Percentiles rank a stretch among this genome's conserved stretches.
phyloP scores from a whole-genome alignment of 2,888 invertebrate species.

The Andrena trimmerana region DNA sequence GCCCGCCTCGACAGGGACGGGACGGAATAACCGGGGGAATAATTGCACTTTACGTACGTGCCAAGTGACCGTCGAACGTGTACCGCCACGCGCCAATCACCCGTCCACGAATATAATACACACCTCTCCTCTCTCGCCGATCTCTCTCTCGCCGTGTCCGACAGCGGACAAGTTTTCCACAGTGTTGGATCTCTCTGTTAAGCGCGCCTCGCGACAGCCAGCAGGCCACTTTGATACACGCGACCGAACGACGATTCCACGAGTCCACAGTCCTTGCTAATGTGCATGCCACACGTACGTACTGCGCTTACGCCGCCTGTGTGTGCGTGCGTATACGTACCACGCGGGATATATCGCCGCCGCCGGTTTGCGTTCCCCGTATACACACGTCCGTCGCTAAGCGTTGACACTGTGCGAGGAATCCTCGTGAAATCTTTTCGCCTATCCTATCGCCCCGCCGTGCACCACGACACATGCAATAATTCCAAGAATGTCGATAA shows the following conservation, averaged over 20 bases:
- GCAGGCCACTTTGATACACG: constrained; percentile 52
- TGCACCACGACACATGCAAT: constrained; percentile 21
- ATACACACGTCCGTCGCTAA: constrained; percentile 35
- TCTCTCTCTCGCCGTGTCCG: constrained; percentile 15
- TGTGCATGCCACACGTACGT: constrained; percentile 45
- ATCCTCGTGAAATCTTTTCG: constrained; percentile 24
- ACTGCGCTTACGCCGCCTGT: constrained; percentile 9
- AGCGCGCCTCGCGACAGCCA: constrained; percentile 58
- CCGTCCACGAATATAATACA: constrained; percentile 26
- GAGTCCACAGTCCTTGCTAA: constrained; percentile 53
- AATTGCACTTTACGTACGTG: constrained; percentile 47
- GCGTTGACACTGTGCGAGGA: constrained; percentile 50
- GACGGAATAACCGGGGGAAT: constrained; percentile 44
- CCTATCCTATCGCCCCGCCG: constrained; percentile 11
- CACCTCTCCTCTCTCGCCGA: constrained; percentile 34
- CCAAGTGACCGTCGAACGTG: constrained; percentile 60
- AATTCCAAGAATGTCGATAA: constrained; percentile 61
- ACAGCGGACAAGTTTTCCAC: constrained; percentile 49
- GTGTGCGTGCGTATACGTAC: constrained; percentile 54
- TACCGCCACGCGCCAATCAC: constrained; percentile 56
- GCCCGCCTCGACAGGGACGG: constrained; percentile 21
- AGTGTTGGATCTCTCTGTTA: constrained; percentile 51
- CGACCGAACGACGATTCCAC: constrained; percentile 56
- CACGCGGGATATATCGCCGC: constrained; percentile 66
- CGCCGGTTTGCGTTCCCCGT: constrained; percentile 55